Percentiles rank a stretch among this genome's conserved stretches.
Conservation (phyloP, 1,140 invertebrate genomes). For the Lepidurus apus region DNA sequence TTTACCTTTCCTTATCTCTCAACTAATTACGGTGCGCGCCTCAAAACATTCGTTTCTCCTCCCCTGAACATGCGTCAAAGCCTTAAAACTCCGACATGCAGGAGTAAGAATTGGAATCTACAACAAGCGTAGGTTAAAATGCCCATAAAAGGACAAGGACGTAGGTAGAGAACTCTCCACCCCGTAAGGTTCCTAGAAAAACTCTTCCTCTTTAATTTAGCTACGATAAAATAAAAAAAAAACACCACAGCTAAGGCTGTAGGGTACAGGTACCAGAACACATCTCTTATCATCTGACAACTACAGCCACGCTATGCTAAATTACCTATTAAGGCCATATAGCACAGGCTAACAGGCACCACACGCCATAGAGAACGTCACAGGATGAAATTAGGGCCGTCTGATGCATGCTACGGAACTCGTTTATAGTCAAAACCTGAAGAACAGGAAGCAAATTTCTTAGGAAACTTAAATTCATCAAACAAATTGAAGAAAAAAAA, state of each 20-base stretch:
- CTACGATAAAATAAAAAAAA: not conserved
- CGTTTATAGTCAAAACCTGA: not conserved
- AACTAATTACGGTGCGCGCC: too few species aligned
- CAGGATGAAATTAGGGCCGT: not conserved
- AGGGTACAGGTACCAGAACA: not conserved
- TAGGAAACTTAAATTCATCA: not conserved
- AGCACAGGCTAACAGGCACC: not conserved
- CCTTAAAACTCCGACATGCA: too few species aligned
- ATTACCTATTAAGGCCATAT: not conserved
- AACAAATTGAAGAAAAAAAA: not conserved
- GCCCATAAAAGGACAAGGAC: conserved; percentile 4
- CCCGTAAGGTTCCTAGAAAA: not conserved
- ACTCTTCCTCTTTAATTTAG: not conserved
- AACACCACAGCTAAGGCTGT: not conserved
- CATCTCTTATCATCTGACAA: not conserved
- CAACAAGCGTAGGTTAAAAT: not conserved
- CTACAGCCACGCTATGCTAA: not conserved
- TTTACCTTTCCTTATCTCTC: too few species aligned
- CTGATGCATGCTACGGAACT: not conserved
- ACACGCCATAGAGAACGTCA: not conserved
- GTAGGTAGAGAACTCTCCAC: not conserved
- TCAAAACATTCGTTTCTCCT: not conserved
- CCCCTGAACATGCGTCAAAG: not conserved
- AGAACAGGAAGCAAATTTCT: not conserved
- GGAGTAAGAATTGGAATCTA: too few species aligned